Base-by-base conservation (phyloP, 2,113 vertebrate genomes). In the Oryzias curvinotus region DNA sequence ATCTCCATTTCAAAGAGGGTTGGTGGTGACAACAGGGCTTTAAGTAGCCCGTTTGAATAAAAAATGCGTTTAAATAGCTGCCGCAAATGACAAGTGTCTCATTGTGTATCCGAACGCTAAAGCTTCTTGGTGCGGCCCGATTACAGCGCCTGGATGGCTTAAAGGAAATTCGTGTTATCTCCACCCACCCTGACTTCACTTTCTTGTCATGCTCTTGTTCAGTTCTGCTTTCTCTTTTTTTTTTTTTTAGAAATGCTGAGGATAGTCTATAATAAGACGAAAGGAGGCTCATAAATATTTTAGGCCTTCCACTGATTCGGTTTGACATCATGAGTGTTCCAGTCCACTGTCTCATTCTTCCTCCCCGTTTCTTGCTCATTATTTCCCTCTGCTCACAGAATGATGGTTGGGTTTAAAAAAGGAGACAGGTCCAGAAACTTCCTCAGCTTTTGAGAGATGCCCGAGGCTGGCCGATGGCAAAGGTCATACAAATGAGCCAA, bases 221-320 rank as follows among this genome's bases (percentile, higher is more conserved):
- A 30, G 5, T 16, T 45, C 5, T 5, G 7, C 25, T 28, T 52
- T 6, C 13, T 26, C 18, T 42, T 4, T 21, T 14, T 47, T 13
- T 42, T 5, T 21, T 14, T 47, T 13, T 52, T 50, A 60, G 45
- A 69, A 65, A 74, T 36, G 26, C 69, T 66, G 65, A 76, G 30
- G 5, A 26, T 25, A 57, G 30, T 68, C 61, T 60, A 49, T 2
- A 66, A 50, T 61, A 63, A 83, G 55, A 83, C 42, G 23, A 68
- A 57, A 42, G 48, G 56, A 62, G 52, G 23, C 23, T 58, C 50
- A 81, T 87, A 65, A 85, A 88, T 87, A 88, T 85, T 88, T 86
- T 16, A 75, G 23, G 57, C 30, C n/a, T 51, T 54, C 61, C 25
- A 18, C 57, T 73, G 43, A 5, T 52, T 44, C 45, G 41, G 57